Percentiles rank a stretch among this genome's conserved stretches.
Conservation (phyloP, 1,140 invertebrate species). For the Dufourea novaeangliae region DNA sequence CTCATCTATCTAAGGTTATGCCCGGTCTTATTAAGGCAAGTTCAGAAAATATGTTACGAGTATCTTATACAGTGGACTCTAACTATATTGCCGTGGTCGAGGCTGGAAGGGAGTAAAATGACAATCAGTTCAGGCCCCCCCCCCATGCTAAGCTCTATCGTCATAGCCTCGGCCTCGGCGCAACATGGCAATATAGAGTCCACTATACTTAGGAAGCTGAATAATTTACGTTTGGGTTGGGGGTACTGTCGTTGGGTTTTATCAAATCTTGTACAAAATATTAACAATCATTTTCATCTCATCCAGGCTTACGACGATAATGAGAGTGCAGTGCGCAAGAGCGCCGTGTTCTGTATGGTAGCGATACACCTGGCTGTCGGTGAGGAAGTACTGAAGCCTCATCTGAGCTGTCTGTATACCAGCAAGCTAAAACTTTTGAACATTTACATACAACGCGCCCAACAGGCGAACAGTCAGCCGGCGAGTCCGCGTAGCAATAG, state of each 20-base stretch:
- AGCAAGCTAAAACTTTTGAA: slow-evolving; percentile 92
- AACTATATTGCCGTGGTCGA: no score
- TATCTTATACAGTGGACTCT: no score
- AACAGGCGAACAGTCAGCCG: slow-evolving; percentile 78
- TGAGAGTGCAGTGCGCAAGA: slow-evolving; percentile 95
- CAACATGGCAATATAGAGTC: no score
- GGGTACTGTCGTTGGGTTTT: no score
- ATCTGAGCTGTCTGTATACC: slow-evolving; percentile 89
- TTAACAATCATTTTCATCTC: background rate
- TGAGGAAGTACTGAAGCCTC: slow-evolving; percentile 90
- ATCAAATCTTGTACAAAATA: no score
- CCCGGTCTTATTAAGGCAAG: slow-evolving; percentile 92
- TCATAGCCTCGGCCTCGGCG: no score
- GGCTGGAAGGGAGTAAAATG: no score
- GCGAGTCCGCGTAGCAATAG: slow-evolving; percentile 76
- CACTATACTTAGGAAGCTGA: background rate
- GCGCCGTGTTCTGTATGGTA: slow-evolving; percentile 97
- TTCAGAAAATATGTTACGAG: background rate
- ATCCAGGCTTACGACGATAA: slow-evolving; percentile 91
- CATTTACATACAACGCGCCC: slow-evolving; percentile 87
- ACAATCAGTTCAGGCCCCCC: no score
- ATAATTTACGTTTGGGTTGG: background rate
- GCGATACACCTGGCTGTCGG: slow-evolving; percentile 93
- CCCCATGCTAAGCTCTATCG: no score
- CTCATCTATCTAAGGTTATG: slow-evolving; percentile 90